These are phyloP conservation scores for Ceratosolen fusciceps DNA, from an alignment of 1,140 invertebrate genomes.

Conservation along the genomic window DNA sequence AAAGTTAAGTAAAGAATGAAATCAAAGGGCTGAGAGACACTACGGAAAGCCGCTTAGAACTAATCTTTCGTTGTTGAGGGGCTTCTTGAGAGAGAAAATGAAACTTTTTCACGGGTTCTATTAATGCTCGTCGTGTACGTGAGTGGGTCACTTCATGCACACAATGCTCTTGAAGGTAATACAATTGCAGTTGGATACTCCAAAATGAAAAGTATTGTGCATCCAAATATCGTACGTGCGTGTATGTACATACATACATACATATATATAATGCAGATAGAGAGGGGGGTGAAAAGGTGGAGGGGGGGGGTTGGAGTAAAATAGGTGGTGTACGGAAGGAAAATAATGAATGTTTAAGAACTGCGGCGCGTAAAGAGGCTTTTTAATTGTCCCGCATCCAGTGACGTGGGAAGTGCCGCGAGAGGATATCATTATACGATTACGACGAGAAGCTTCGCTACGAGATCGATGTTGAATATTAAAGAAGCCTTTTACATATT, in stretches of 20 bases:
- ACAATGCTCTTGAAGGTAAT: no score
- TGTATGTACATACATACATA: neutral
- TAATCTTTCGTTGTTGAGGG: neutral
- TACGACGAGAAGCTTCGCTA: neutral
- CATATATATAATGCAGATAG: no score
- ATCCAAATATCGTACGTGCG: neutral
- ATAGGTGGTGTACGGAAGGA: neutral
- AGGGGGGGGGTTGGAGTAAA: neutral
- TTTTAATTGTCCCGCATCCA: slow-evolving; percentile 29
- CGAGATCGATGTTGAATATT: neutral
- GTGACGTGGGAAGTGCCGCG: neutral
- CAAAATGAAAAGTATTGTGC: no score
- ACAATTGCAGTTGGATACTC: no score
- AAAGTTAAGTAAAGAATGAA: neutral
- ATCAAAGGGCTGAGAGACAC: slow-evolving; percentile 11
- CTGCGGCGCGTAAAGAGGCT: neutral
- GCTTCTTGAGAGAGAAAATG: slow-evolving; percentile 3
- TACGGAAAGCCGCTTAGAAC: slow-evolving; percentile 27
- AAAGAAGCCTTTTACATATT: neutral
- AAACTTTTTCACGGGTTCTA: neutral
- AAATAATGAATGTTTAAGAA: slow-evolving; percentile 12
- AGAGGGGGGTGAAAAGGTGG: neutral
- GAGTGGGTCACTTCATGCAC: no score
- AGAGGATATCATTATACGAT: slow-evolving; percentile 4
- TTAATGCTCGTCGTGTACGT: no score